phyloP scores from a whole-genome alignment of 2,113 vertebrate genomes.

The Aptenodytes forsteri region DNA sequence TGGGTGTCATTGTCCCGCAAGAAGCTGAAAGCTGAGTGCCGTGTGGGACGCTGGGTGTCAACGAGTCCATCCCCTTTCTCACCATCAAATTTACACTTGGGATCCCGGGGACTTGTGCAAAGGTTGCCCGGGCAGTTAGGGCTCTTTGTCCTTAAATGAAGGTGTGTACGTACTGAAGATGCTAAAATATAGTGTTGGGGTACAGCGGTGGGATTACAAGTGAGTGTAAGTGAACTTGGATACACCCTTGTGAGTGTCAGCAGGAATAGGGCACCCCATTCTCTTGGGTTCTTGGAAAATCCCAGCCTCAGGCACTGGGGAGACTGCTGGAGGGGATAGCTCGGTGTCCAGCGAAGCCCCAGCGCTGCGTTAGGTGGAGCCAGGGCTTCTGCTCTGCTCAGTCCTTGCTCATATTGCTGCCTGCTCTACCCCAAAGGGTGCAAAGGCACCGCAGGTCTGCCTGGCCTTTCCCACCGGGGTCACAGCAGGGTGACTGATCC shows the following conservation, averaged over 20 bases:
- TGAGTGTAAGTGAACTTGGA: neutral
- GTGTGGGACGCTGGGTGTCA: neutral
- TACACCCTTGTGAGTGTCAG: neutral
- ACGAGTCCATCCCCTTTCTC: neutral
- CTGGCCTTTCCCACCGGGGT: neutral
- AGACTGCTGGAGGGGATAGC: neutral
- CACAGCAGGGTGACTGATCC: neutral
- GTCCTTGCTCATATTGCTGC: rapidly evolving
- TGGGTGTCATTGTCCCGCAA: neutral
- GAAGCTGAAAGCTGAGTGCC: neutral
- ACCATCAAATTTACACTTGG: neutral
- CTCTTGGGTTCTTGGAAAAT: neutral
- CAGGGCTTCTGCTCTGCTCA: neutral
- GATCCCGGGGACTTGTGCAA: neutral
- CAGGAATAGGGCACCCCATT: rapidly evolving
- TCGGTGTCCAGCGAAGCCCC: neutral
- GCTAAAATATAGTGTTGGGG: neutral
- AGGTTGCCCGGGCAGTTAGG: neutral
- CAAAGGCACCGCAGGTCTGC: neutral
- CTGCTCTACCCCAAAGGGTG: neutral
- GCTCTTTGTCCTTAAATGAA: neutral
- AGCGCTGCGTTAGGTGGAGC: neutral
- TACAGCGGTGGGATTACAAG: neutral
- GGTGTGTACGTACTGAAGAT: rapidly evolving
- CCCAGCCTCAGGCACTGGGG: neutral